phyloP scores from a whole-genome alignment of 2,797 vertebrate species.

The Crenichthys baileyi region DNA sequence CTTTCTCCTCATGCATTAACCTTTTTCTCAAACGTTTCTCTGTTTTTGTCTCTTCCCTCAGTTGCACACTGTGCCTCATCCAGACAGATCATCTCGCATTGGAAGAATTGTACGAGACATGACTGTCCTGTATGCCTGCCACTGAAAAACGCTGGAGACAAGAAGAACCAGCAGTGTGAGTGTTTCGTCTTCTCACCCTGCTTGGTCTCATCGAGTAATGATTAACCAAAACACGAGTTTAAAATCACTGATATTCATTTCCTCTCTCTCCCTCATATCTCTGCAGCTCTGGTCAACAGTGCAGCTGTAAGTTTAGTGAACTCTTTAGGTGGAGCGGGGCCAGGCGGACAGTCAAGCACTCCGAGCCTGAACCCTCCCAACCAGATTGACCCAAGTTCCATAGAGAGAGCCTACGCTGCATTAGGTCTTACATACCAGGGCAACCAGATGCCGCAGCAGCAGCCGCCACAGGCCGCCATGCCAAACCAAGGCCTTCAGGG shows the following conservation, averaged over 20 bases:
- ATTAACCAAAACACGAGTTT: neutral
- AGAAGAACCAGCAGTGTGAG: conserved; percentile 97
- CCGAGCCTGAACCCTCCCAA: conserved; percentile 89
- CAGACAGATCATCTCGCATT: conserved; percentile 99
- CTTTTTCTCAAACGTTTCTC: conserved; percentile 18
- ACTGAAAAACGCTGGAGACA: conserved; percentile 97
- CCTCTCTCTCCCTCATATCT: neutral
- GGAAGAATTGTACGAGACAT: conserved; percentile 98
- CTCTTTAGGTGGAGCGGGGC: conserved; percentile 83
- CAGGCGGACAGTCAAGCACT: conserved; percentile 87
- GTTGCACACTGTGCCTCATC: conserved; percentile 98
- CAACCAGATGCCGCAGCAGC: conserved; percentile 87
- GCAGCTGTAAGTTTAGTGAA: conserved; percentile 88
- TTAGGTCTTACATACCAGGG: conserved; percentile 96
- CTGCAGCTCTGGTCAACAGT: conserved; percentile 89
- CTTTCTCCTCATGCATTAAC: conserved; percentile 7
- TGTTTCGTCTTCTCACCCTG: conserved; percentile 23
- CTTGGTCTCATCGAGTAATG: neutral
- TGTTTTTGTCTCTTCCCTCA: conserved; percentile 55
- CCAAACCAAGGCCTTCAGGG: conserved; percentile 83
- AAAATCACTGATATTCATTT: neutral
- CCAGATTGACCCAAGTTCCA: conserved; percentile 98
- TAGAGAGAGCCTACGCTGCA: conserved; percentile 95
- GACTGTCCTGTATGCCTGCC: conserved; percentile 98
- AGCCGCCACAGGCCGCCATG: conserved; percentile 82